Conservation (phyloP, 2,113 vertebrate species). For the Siphamia tubifer region DNA sequence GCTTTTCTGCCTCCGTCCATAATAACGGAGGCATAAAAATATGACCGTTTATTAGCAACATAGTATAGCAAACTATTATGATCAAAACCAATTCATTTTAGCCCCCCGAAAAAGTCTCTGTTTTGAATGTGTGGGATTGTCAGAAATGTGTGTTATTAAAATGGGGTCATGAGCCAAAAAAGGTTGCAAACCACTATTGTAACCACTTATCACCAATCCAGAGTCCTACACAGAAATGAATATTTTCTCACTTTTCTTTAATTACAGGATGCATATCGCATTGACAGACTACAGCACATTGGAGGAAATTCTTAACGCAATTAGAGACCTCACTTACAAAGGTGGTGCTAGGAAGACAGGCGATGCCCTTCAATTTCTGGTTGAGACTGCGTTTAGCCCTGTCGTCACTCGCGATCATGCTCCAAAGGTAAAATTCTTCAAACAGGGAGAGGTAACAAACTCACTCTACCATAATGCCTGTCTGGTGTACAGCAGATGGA, state of each 20-base stretch:
- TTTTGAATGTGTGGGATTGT: no score
- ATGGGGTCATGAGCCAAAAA: no score
- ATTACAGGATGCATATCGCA: slow-evolving; percentile 82
- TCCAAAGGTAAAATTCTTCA: slow-evolving; percentile 80
- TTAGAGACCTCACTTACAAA: slow-evolving; percentile 75
- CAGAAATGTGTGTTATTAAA: no score
- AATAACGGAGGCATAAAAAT: no score
- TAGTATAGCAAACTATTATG: no score
- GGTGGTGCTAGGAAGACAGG: slow-evolving; percentile 79
- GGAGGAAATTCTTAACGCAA: slow-evolving; percentile 75
- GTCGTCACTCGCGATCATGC: slow-evolving; percentile 74
- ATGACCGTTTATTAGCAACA: no score
- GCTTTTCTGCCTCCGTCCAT: no score
- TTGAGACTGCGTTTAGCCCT: slow-evolving; percentile 72
- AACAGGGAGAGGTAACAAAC: not conserved
- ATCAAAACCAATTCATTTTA: no score
- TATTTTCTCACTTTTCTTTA: not conserved
- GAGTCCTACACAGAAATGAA: not conserved
- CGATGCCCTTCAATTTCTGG: slow-evolving; percentile 79
- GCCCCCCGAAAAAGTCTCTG: no score
- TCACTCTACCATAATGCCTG: not conserved
- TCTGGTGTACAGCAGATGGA: no score
- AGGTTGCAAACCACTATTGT: no score
- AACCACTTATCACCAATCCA: no score
- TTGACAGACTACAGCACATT: slow-evolving; percentile 81